Evolutionary conservation across 2,888 invertebrate species (phyloP).

Genomic region (Oxystoma pomonae): DNA sequence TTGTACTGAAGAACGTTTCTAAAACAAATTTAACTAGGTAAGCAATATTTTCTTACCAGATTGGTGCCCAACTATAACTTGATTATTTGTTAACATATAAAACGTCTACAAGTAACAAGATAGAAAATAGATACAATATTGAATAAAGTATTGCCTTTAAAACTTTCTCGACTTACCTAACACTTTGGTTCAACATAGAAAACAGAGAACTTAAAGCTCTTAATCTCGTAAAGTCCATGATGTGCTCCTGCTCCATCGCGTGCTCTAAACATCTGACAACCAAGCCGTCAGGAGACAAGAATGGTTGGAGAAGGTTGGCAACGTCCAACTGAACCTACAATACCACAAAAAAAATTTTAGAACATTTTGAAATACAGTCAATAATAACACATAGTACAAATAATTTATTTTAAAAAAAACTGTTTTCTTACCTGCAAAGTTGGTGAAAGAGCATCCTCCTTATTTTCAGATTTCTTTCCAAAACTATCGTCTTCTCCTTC

Average conservation of each 20-base stretch:
- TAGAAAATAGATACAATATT: too few relatives aligned
- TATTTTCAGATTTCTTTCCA: slow-evolving; percentile 58
- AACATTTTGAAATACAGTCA: too few relatives aligned
- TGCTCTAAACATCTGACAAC: slow-evolving; percentile 91
- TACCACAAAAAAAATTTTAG: too few relatives aligned
- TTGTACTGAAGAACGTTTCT: slow-evolving; percentile 92
- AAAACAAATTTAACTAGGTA: slow-evolving; percentile 15
- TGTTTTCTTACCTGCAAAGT: slow-evolving; percentile 61
- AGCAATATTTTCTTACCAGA: too few relatives aligned
- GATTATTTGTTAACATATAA: too few relatives aligned
- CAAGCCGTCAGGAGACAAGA: slow-evolving; percentile 88
- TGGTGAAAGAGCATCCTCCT: slow-evolving; percentile 78
- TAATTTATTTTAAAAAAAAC: too few relatives aligned
- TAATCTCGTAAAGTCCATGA: slow-evolving; percentile 98
- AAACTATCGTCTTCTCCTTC: slow-evolving; percentile 82
- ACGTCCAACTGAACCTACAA: slow-evolving; percentile 76
- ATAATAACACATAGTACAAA: too few relatives aligned
- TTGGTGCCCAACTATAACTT: too few relatives aligned
- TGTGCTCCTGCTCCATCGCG: slow-evolving; percentile 89
- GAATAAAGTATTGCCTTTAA: too few relatives aligned
- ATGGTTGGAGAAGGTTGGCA: slow-evolving; percentile 76
- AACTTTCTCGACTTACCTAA: too few relatives aligned
- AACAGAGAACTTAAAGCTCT: slow-evolving; percentile 93
- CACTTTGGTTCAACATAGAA: slow-evolving; percentile 95
- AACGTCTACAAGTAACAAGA: too few relatives aligned